A percentile compares a stretch with the other conserved stretches of the same genome.
phyloP scores from a whole-genome alignment of 1,140 invertebrate species.

The Trichogramma pretiosum region DNA sequence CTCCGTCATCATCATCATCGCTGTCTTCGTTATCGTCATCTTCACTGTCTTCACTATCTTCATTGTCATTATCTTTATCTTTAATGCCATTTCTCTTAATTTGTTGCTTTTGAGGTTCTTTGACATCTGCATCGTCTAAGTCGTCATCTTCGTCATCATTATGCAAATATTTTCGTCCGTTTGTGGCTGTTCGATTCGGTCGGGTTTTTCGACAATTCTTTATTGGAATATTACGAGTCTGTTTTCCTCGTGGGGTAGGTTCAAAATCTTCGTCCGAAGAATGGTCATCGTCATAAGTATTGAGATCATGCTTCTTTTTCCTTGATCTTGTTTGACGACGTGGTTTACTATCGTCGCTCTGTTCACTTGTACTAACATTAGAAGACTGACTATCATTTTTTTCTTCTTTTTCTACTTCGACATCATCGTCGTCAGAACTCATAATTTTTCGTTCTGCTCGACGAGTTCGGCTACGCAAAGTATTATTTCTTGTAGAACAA shows the following conservation, averaged over 20 bases:
- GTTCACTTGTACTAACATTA: constrained; percentile 26
- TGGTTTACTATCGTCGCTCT: constrained; percentile 36
- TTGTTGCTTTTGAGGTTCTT: no score
- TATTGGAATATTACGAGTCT: constrained; percentile 29
- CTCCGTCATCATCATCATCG: constrained; percentile 21
- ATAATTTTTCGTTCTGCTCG: constrained; percentile 4
- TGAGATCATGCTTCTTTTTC: neutral
- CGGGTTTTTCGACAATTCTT: constrained; percentile 30
- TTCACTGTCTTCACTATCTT: constrained; percentile 14
- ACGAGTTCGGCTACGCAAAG: neutral
- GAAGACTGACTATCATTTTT: constrained; percentile 4
- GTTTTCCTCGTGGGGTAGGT: constrained; percentile 30
- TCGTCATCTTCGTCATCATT: constrained; percentile 21
- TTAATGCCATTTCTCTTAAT: constrained; percentile 16
- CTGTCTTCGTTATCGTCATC: constrained; percentile 19
- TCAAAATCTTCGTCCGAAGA: constrained; percentile 41
- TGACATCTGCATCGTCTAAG: constrained; percentile 29
- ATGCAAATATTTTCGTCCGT: constrained; percentile 14
- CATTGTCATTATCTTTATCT: constrained; percentile 24
- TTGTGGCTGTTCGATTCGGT: constrained; percentile 28
- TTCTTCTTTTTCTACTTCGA: constrained; percentile 27
- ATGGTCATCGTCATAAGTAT: constrained; percentile 23
- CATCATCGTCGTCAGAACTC: constrained; percentile 19
- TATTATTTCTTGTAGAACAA: no score
- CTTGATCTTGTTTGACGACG: constrained; percentile 29